These are phyloP conservation scores for Camelus bactrianus DNA, from an alignment of 2,113 vertebrate species.

Conservation along the genomic window DNA sequence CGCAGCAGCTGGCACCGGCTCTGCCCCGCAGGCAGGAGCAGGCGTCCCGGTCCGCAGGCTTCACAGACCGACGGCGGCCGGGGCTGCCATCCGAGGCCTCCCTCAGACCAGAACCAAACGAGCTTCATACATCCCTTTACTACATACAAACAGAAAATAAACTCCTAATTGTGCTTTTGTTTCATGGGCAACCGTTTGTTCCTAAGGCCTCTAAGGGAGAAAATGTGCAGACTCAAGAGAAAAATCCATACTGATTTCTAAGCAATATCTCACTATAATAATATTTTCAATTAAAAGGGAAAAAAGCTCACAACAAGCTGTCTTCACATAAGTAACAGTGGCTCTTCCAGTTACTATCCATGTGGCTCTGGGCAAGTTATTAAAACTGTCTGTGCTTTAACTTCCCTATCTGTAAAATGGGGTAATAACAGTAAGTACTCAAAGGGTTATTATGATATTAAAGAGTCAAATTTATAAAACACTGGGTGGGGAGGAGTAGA, in stretches of 20 bases:
- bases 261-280: slow-evolving; percentile 47
- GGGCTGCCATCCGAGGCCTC: fast-evolving
- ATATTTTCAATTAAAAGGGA: slow-evolving; percentile 5
- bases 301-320: background rate
- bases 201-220: background rate
- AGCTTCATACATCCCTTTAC: background rate
- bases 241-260: slow-evolving; percentile 54
- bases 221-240: slow-evolving; percentile 47
- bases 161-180: slow-evolving; percentile 50
- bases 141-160: slow-evolving; percentile 52
- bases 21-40: background rate
- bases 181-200: background rate
- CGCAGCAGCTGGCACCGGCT: background rate
- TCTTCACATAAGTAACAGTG: background rate
- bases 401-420: background rate
- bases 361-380: background rate
- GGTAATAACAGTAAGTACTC: background rate
- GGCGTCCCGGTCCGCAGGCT: background rate
- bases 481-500: background rate
- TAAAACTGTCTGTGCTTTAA: background rate
- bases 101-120: background rate
- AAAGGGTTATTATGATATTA: background rate
- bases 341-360: background rate
- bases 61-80: fast-evolving
- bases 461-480: background rate